Conservation (phyloP, 2,888 invertebrate genomes). For the Leucoma salicis region DNA sequence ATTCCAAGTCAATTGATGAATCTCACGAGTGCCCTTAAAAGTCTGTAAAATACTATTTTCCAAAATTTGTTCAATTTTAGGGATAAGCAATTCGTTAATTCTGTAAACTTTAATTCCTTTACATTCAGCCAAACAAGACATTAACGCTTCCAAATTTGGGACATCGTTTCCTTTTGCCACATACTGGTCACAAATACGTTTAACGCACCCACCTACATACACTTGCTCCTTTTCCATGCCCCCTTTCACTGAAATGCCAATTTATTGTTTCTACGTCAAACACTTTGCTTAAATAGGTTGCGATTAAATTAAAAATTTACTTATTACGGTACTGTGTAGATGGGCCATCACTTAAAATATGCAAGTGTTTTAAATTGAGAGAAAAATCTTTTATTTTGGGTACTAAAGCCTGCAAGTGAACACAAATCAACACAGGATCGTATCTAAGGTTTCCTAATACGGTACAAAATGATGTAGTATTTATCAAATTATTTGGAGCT, state of each 20-base stretch:
- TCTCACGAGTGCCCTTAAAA: conserved; percentile 12
- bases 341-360: conserved; percentile 10
- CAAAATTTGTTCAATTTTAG: conserved; percentile 7
- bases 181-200: conserved; percentile 7
- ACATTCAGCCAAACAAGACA: conserved; percentile 6
- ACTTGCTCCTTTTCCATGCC: conserved; percentile 23
- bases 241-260: conserved; percentile 18
- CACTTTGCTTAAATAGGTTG: conserved; percentile 21
- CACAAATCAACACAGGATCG: conserved; percentile 4
- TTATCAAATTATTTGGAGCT: conserved; percentile 2
- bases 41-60: conserved; percentile 5
- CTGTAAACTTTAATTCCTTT: conserved; percentile 11
- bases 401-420: conserved; percentile 3
- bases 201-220: conserved; percentile 16
- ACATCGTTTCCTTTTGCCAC: background rate
- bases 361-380: conserved; percentile 5
- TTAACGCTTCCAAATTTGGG: background rate
- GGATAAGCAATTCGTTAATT: conserved; percentile 9
- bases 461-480: conserved; percentile 7
- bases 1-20: conserved; percentile 13
- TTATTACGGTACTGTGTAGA: conserved; percentile 9
- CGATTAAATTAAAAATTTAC: background rate
- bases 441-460: conserved; percentile 4
- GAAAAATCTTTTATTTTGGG: conserved; percentile 1
- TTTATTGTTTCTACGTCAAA: conserved; percentile 17